A percentile compares a stretch with the other conserved stretches of the same genome.
Evolutionary conservation across 2,888 invertebrate genomes (phyloP).

Genomic region (Hipparchia sbordonii): DNA sequence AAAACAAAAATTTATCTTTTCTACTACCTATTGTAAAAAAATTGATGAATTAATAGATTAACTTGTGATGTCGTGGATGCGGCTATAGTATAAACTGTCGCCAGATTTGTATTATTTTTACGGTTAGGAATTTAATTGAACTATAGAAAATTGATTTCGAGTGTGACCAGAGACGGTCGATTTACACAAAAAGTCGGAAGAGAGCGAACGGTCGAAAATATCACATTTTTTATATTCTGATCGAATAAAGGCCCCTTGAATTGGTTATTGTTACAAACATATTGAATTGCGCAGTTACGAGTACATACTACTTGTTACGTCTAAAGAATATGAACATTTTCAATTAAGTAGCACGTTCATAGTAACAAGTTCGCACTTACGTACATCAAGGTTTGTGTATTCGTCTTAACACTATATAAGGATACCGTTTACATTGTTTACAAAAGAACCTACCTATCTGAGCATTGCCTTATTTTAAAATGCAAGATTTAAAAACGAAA

Average conservation of each 20-base stretch:
- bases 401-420: background rate
- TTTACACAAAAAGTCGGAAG: background rate
- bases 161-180: background rate
- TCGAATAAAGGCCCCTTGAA: constrained; percentile 1
- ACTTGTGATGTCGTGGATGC: background rate
- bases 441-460: background rate
- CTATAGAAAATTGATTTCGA: background rate
- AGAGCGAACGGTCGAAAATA: background rate
- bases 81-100: constrained; percentile 1
- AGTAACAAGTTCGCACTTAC: constrained; percentile 19
- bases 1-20: constrained; percentile 4
- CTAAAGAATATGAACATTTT: constrained; percentile 1
- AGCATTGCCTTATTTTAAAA: background rate
- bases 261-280: background rate
- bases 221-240: background rate
- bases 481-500: background rate
- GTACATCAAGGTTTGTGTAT: constrained; percentile 26
- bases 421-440: background rate
- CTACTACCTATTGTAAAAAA: constrained; percentile 1
- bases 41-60: background rate
- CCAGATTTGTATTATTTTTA: background rate
- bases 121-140: background rate
- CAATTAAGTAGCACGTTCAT: constrained; percentile 1
- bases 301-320: constrained; percentile 10
- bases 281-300: constrained; percentile 14